Conservation (phyloP, 1,140 invertebrate genomes). For the Drosophila miranda region DNA sequence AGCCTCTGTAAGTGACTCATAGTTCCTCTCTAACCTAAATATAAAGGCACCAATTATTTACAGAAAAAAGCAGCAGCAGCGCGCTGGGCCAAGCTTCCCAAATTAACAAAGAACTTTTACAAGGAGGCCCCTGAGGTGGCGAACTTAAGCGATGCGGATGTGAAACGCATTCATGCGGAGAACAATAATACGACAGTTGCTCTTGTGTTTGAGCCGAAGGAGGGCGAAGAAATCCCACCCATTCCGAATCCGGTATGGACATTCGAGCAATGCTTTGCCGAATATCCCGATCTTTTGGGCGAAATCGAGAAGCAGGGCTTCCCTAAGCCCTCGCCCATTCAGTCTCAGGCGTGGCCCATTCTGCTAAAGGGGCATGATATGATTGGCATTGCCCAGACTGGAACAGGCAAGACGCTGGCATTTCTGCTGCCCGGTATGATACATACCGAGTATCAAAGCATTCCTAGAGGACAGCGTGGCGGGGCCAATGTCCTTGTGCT, state of each 20-base stretch:
- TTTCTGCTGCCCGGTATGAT: constrained; percentile 95
- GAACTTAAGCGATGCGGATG: constrained; percentile 86
- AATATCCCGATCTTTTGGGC: constrained; percentile 91
- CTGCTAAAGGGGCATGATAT: constrained; percentile 92
- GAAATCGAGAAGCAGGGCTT: constrained; percentile 92
- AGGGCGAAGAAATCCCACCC: constrained; percentile 74
- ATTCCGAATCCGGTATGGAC: constrained; percentile 93
- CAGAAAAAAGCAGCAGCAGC: constrained; percentile 84
- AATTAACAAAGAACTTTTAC: constrained; percentile 93
- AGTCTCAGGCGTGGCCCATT: constrained; percentile 94
- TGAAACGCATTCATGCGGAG: constrained; percentile 84
- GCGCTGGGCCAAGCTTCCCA: constrained; percentile 86
- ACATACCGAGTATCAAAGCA: constrained; percentile 92
- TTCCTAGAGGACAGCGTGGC: constrained; percentile 85
- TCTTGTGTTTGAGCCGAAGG: constrained; percentile 81
- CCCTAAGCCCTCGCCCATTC: constrained; percentile 93
- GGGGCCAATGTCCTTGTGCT: constrained; percentile 94
- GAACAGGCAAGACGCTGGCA: constrained; percentile 95
- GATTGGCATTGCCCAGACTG: constrained; percentile 97
- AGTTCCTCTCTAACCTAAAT: neutral
- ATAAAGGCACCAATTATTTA: neutral
- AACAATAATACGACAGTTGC: constrained; percentile 90
- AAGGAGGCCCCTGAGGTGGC: constrained; percentile 88
- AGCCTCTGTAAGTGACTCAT: constrained; percentile 46
- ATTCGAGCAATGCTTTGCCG: constrained; percentile 92